Conservation (phyloP, 2,888 invertebrate species). For the Laspeyria flexula region DNA sequence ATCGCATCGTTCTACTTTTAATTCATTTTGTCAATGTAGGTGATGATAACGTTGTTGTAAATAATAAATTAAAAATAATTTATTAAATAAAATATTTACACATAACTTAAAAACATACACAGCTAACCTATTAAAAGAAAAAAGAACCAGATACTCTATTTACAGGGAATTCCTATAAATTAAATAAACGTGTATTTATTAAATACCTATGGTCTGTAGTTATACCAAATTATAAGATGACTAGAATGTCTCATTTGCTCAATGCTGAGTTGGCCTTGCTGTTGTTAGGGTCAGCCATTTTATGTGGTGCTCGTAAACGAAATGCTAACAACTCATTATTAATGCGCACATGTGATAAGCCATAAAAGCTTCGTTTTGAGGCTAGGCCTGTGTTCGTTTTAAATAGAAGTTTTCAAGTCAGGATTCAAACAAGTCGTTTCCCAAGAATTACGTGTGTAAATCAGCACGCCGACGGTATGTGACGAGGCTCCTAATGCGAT, state of each 20-base stretch:
- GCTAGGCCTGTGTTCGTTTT: not conserved
- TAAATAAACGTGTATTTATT: too few relatives aligned
- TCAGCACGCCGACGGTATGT: conserved; percentile 36
- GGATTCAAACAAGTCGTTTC: conserved; percentile 25
- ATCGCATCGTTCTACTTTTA: too few relatives aligned
- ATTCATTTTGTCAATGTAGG: too few relatives aligned
- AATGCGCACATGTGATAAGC: conserved; percentile 15
- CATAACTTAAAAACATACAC: too few relatives aligned
- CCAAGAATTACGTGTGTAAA: conserved; percentile 34
- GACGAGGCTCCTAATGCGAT: conserved; percentile 36
- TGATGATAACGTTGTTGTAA: too few relatives aligned
- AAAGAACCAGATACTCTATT: too few relatives aligned
- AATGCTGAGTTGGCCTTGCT: not conserved
- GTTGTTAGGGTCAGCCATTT: conserved; percentile 6
- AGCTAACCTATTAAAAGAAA: too few relatives aligned
- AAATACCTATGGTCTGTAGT: not conserved
- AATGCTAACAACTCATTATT: conserved; percentile 15
- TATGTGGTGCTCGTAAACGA: conserved; percentile 9
- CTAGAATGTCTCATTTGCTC: not conserved
- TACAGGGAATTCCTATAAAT: too few relatives aligned
- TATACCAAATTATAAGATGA: not conserved
- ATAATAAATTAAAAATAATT: too few relatives aligned
- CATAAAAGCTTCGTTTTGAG: conserved; percentile 5
- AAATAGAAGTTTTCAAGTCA: conserved; percentile 16
- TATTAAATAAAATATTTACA: too few relatives aligned